These are phyloP conservation scores for Erannis defoliaria DNA, from an alignment of 2,888 invertebrate genomes.

Conservation along the genomic window DNA sequence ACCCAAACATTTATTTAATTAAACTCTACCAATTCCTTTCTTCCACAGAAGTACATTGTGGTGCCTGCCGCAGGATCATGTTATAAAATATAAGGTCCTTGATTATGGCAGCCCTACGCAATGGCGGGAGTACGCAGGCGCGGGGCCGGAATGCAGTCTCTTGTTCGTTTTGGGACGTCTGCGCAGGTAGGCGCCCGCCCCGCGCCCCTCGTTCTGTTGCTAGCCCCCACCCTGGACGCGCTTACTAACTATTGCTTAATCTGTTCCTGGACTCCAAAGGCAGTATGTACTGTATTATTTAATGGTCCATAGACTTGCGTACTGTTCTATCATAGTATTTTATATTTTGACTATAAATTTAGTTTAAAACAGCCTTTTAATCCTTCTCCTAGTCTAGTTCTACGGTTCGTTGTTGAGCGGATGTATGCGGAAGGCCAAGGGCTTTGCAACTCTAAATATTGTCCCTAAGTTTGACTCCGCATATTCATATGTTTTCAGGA, in stretches of 20 bases:
- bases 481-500: too few relatives aligned
- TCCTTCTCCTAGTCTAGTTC: too few relatives aligned
- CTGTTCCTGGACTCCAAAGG: conserved; percentile 17
- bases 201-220: conserved; percentile 54
- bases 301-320: too few relatives aligned
- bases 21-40: too few relatives aligned
- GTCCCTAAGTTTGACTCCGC: too few relatives aligned
- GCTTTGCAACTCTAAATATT: too few relatives aligned
- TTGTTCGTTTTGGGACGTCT: conserved; percentile 85
- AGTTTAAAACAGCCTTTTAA: too few relatives aligned
- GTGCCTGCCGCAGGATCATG: neutral
- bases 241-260: neutral
- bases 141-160: conserved; percentile 80
- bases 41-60: neutral
- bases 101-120: conserved; percentile 57
- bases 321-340: too few relatives aligned
- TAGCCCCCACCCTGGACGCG: conserved; percentile 31
- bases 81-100: conserved; percentile 7
- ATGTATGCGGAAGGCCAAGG: too few relatives aligned
- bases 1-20: too few relatives aligned
- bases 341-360: too few relatives aligned
- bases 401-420: too few relatives aligned
- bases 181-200: conserved; percentile 81
- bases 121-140: conserved; percentile 61
- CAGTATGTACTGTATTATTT: conserved; percentile 4